These are phyloP conservation scores for Drosophila monieri DNA, from an alignment of 2,888 invertebrate species.

Conservation along the genomic window DNA sequence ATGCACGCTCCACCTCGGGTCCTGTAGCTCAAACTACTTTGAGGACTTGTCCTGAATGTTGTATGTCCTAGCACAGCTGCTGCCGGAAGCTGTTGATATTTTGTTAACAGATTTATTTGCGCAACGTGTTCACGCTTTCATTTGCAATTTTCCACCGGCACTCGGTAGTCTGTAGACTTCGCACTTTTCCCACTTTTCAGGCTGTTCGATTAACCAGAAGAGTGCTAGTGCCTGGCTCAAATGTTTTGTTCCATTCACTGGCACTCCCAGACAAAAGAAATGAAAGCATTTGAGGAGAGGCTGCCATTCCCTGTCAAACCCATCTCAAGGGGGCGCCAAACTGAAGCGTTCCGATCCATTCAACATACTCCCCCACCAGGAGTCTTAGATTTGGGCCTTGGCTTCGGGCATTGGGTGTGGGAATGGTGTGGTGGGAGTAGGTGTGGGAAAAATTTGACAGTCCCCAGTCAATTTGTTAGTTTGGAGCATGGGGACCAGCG, in stretches of 20 bases:
- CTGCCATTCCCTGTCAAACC: slow-evolving; percentile 49
- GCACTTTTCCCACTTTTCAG: slow-evolving; percentile 21
- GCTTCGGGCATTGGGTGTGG: not conserved
- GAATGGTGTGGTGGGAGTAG: not conserved
- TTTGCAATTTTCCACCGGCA: slow-evolving; percentile 26
- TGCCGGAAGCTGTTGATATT: slow-evolving; percentile 44
- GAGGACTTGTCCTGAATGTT: slow-evolving; percentile 7
- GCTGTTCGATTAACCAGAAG: slow-evolving; percentile 44
- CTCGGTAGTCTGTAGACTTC: not conserved
- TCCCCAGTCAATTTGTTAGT: slow-evolving; percentile 36
- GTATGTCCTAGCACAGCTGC: slow-evolving; percentile 1
- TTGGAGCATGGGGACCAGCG: slow-evolving; percentile 1
- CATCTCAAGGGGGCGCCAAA: slow-evolving; percentile 50
- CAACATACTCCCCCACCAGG: not conserved
- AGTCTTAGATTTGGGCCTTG: slow-evolving; percentile 1
- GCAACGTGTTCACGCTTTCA: slow-evolving; percentile 48
- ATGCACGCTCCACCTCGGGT: slow-evolving; percentile 2
- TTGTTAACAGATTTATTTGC: slow-evolving; percentile 51
- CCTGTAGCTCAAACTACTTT: slow-evolving; percentile 4
- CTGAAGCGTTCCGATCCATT: slow-evolving; percentile 25
- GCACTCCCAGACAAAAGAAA: slow-evolving; percentile 34
- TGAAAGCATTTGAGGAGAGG: slow-evolving; percentile 34
- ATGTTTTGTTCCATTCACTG: slow-evolving; percentile 36
- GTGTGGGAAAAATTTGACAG: slow-evolving; percentile 28
- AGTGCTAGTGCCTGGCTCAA: slow-evolving; percentile 20